Base-by-base conservation (phyloP, 92 coral and sea anemone genomes). In the Hydrozoanthus gracilis region DNA sequence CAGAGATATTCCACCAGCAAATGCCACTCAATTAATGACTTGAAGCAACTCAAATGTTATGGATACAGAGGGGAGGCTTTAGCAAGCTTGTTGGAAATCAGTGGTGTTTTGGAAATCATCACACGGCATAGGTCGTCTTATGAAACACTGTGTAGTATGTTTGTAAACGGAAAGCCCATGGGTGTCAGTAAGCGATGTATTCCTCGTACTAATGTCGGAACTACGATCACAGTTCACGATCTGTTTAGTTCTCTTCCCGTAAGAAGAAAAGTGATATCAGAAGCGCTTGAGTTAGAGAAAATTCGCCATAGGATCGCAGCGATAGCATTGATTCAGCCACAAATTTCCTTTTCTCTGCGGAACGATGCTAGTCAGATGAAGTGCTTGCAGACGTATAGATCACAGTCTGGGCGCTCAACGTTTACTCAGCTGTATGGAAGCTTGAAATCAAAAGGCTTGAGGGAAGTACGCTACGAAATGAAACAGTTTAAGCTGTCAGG, bases 21-120 rank as follows among this genome's bases (percentile, higher is more conserved):
- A 88, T 95, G 98, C 76, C 97, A 93, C 71, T 86, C 77, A 20
- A 92, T 97, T 69, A 56, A 79, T 79, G 99, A 97, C 71, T 82
- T 97, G 44, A 72, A 90, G 68, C 70, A 87, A 87, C 88, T 91
- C 66, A 90, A 75, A 51, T 92, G 88, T 14, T 90, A 90, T 86
- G 99, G 99, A 2, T 97, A 90, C 76, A 90, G 99, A 82, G 99
- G 99, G 11, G 99, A 97, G 74, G 98, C 99, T 48, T 77, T 97
- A 20, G 98, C 98, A 66, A 97, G 99, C 73, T 83, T 97, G 75
- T 86, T 94, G 73, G 94, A 92, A 88, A 88, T 92, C 67, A 88
- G 95, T 87, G 95, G 94, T 51, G 89, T 92, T 76, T 52, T 97
- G 46, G 99, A 97, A 89, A 84, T 97, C 76, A 88, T 92, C 46